These are phyloP conservation scores for Drosophila eohydei DNA, from an alignment of 2,888 invertebrate genomes.

Conservation along the genomic window DNA sequence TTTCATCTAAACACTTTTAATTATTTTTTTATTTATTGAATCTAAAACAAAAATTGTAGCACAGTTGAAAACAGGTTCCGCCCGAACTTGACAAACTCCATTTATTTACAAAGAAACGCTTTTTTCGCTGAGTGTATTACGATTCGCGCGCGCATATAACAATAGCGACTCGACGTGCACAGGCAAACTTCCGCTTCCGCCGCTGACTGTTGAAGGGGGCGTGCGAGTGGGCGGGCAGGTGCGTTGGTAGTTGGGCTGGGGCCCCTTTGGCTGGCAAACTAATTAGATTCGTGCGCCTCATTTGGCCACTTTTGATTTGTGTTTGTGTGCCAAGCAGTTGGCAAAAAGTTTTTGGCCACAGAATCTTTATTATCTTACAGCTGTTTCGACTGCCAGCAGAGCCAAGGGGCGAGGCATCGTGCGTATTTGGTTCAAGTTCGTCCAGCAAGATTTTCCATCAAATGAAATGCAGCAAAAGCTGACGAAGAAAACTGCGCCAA, in stretches of 20 bases:
- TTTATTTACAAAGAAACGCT: background rate
- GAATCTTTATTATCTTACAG: constrained; percentile 52
- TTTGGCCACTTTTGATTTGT: constrained; percentile 73
- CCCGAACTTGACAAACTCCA: background rate
- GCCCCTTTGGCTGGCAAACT: constrained; percentile 61
- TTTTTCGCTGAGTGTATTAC: constrained; percentile 2
- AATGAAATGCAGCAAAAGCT: constrained; percentile 56
- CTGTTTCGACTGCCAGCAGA: constrained; percentile 31
- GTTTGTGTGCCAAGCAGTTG: constrained; percentile 51
- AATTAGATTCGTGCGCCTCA: constrained; percentile 76
- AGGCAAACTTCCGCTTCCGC: constrained; percentile 71
- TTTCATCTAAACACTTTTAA: background rate
- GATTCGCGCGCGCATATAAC: constrained; percentile 52
- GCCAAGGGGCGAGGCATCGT: background rate
- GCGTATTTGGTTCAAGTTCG: constrained; percentile 80
- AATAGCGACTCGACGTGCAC: constrained; percentile 45
- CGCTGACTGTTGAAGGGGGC: constrained; percentile 5
- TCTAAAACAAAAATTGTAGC: background rate
- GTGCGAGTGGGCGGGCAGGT: background rate
- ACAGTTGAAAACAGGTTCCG: background rate
- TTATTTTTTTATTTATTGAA: background rate
- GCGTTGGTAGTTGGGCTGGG: background rate
- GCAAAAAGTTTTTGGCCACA: constrained; percentile 48
- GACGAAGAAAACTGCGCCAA: constrained; percentile 70
- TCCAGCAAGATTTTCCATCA: constrained; percentile 68